Conservation (phyloP, 1,140 invertebrate genomes). For the Zaprionus kolodkinae region DNA sequence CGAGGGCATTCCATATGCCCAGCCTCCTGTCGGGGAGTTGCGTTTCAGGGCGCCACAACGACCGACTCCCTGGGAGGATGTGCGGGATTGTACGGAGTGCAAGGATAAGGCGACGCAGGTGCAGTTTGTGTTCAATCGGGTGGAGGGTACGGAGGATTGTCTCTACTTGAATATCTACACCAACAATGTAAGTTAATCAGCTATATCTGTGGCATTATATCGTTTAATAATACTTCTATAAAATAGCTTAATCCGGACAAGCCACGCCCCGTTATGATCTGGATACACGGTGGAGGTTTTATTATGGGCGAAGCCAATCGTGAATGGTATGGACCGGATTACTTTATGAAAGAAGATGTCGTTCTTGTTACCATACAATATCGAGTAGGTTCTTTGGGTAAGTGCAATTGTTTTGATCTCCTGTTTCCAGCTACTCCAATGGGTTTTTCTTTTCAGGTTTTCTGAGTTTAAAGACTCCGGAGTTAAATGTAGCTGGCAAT, state of each 20-base stretch:
- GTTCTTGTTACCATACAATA: constrained; percentile 85
- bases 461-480: constrained; percentile 62
- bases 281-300: constrained; percentile 89
- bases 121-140: constrained; percentile 59
- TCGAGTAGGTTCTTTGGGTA: constrained; percentile 84
- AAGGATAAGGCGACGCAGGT: constrained; percentile 83
- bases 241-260: constrained; percentile 65
- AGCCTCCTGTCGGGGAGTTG: constrained; percentile 85
- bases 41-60: constrained; percentile 86
- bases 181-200: constrained; percentile 86
- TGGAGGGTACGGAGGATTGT: constrained; percentile 88
- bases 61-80: constrained; percentile 72
- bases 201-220: neutral
- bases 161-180: constrained; percentile 89
- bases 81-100: constrained; percentile 71
- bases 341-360: constrained; percentile 86
- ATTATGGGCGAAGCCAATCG: constrained; percentile 84
- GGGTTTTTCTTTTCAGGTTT: constrained; percentile 58
- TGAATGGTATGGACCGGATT: constrained; percentile 85
- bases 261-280: constrained; percentile 74
- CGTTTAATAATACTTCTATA: no score
- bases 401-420: neutral
- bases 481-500: constrained; percentile 85
- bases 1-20: constrained; percentile 86
- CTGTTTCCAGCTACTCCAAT: neutral